Conservation (phyloP, 2,888 invertebrate genomes). For the Artemia sinica region DNA sequence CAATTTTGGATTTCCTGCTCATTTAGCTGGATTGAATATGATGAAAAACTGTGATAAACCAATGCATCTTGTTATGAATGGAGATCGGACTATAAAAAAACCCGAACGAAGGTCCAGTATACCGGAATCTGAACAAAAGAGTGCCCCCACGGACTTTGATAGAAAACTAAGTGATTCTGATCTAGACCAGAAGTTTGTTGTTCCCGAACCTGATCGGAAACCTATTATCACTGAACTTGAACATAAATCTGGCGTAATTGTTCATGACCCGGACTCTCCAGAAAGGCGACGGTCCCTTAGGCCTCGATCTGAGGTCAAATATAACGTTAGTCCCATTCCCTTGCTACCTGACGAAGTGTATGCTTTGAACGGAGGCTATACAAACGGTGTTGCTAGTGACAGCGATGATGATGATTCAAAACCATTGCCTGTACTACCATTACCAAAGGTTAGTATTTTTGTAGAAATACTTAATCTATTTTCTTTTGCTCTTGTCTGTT, state of each 20-base stretch:
- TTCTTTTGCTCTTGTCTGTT: not conserved
- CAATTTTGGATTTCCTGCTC: not conserved
- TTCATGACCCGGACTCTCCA: not conserved
- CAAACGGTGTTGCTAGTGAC: not conserved
- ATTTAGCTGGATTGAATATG: not conserved
- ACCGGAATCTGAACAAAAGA: not conserved
- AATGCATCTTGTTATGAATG: not conserved
- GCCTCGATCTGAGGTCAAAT: constrained; percentile 3
- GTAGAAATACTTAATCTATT: not conserved
- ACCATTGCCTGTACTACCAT: not conserved
- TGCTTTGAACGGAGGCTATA: not conserved
- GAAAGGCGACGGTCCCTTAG: constrained; percentile 4
- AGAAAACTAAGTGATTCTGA: not conserved
- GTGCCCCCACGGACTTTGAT: not conserved
- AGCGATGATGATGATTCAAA: constrained; percentile 7
- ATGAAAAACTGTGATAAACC: not conserved
- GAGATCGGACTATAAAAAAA: not conserved
- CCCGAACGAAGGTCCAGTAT: not conserved
- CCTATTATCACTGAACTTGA: not conserved
- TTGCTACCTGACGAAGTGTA: constrained; percentile 1
- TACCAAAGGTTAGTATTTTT: not conserved
- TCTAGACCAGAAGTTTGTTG: not conserved
- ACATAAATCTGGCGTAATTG: not conserved
- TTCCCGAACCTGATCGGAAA: not conserved
- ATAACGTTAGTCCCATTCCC: not conserved